Evolutionary conservation across 2,797 vertebrate species (phyloP), one percentile per base, ranked within the genome.

Genomic region (Setipinna tenuifilis): DNA sequence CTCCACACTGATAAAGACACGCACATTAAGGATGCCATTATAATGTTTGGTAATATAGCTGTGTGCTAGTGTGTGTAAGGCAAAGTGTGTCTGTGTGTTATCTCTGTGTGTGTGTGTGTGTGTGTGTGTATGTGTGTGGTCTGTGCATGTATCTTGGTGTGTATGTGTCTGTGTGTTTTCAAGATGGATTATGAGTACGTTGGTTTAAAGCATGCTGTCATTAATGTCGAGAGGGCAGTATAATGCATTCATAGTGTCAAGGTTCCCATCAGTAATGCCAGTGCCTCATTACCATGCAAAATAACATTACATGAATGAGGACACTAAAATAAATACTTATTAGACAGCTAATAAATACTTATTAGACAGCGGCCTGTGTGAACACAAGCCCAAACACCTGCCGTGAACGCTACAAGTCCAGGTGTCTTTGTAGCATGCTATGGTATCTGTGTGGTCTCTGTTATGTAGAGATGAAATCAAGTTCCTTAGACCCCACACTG

Each of bases 1-100:
- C 35, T 78, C 71, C 71, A 44, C 71, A 78, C 71, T 78, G 71
- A 41, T 78, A 41, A 78, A 78, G 35, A 44, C 71, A 75, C 31
- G 16, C 23, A 19, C 31, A 44, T 78, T 78, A 78, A 44, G 71
- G 31, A 78, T 41, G 71, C 31, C 71, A 78, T 78, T 44, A 78
- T 44, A 78, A 41, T 41, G 71, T 78, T 78, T 78, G 25, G 71
- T 16, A 71, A 71, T 71, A 12, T 16, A 28, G 6, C 65, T 78
- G 71, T 35, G 68, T 44, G 35, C 71, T 41, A 19, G 71, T 44
- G 35, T 44, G 35, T 78, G 6, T 16, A 10, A 0, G 71, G 19
- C 17, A 35, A 12, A 6, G 31, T 75, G 68, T 14, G 6, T 19
- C 14, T 9, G 35, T 44, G 35, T 78, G 65, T 41, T 41, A 41